These are phyloP conservation scores for Entomyzon cyanotis DNA, from an alignment of 2,113 vertebrate species.

Conservation along the genomic window DNA sequence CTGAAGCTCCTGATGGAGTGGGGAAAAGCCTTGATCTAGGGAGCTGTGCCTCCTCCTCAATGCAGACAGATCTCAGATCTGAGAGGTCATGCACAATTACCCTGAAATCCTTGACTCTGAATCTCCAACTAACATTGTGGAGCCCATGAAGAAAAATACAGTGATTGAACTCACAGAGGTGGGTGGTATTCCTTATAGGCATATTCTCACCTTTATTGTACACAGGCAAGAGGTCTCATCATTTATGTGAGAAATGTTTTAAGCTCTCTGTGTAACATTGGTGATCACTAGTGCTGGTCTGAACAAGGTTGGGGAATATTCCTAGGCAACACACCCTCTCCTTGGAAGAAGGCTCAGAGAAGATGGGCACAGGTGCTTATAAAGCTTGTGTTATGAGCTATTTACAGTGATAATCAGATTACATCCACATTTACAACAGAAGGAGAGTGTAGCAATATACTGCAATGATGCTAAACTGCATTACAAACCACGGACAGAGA, in stretches of 20 bases:
- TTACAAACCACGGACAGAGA: fast-evolving
- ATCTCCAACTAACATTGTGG: not conserved
- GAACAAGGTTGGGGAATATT: not conserved
- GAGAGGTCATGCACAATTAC: not conserved
- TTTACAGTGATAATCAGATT: not conserved
- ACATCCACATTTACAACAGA: not conserved
- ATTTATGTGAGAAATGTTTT: not conserved
- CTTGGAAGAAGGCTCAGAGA: not conserved
- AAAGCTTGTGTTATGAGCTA: not conserved
- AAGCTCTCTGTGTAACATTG: not conserved
- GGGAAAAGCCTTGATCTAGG: not conserved
- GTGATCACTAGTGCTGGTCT: not conserved
- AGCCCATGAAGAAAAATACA: fast-evolving
- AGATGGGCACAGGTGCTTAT: not conserved
- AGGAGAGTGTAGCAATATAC: not conserved
- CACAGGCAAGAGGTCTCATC: not conserved
- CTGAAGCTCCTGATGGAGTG: not conserved
- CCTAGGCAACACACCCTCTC: not conserved
- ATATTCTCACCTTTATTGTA: not conserved
- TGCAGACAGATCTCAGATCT: not conserved
- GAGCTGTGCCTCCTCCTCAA: not conserved
- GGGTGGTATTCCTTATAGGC: not conserved
- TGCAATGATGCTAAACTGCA: not conserved
- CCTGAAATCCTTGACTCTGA: not conserved
- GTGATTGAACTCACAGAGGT: not conserved